These are phyloP conservation scores for Bombylius discolor DNA, from an alignment of 2,888 invertebrate species.

Conservation along the genomic window DNA sequence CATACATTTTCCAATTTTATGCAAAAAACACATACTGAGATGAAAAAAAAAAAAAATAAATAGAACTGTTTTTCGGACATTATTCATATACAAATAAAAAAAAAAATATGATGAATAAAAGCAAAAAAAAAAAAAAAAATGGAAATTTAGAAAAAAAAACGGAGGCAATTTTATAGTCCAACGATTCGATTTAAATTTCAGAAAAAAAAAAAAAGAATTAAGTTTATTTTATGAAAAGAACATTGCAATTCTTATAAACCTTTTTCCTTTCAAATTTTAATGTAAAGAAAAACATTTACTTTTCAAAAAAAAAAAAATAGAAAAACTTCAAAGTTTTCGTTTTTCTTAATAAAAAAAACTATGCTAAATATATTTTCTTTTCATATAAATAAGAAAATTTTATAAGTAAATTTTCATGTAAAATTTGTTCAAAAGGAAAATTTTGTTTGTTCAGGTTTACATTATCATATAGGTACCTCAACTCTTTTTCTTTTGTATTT, in stretches of 20 bases:
- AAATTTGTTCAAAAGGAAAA: background rate
- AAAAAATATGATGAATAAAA: background rate
- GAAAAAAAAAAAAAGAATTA: too few relatives aligned
- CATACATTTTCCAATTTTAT: background rate
- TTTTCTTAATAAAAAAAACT: too few relatives aligned
- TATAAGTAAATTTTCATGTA: background rate
- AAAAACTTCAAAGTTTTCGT: too few relatives aligned
- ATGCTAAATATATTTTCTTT: background rate
- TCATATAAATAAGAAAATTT: background rate
- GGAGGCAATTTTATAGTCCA: constrained; percentile 9
- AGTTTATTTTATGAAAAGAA: too few relatives aligned
- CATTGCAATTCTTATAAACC: too few relatives aligned
- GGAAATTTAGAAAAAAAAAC: background rate
- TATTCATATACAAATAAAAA: background rate
- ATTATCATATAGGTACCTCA: background rate
- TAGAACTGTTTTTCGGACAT: background rate
- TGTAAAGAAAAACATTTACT: too few relatives aligned
- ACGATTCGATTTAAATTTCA: background rate
- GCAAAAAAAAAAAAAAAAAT: constrained; percentile 4
- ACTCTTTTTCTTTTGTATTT: background rate
- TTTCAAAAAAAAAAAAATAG: too few relatives aligned
- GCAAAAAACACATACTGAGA: background rate
- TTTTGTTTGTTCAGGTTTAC: background rate
- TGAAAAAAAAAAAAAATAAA: background rate
- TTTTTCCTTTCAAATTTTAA: too few relatives aligned